Evolutionary conservation across 2,888 invertebrate genomes (phyloP).

Genomic region (Tenodera sinensis): DNA sequence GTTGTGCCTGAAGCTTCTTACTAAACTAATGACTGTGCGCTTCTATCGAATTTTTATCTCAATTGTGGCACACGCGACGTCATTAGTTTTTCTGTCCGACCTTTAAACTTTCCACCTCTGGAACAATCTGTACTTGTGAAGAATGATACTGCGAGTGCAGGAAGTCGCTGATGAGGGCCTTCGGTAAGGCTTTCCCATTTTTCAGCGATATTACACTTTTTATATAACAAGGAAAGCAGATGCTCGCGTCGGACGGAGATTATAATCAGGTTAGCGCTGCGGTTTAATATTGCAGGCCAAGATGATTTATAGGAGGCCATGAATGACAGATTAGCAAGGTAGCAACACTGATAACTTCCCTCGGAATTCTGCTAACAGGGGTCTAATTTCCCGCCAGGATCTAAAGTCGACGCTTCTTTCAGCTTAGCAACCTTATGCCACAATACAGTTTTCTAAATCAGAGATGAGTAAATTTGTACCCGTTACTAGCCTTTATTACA

Average conservation of each 20-base stretch:
- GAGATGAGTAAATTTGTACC: too few relatives aligned
- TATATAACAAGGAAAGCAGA: background rate
- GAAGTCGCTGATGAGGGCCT: background rate
- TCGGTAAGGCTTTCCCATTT: background rate
- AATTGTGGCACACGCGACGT: background rate
- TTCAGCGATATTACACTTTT: background rate
- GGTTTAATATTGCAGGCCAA: slow-evolving; percentile 12
- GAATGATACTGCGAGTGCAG: background rate
- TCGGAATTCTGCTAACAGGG: background rate
- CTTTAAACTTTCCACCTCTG: background rate
- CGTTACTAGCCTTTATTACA: too few relatives aligned
- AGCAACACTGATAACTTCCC: background rate
- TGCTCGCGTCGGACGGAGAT: background rate
- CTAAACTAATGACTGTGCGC: background rate
- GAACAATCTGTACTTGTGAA: background rate
- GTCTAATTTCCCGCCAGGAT: background rate
- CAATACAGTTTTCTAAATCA: too few relatives aligned
- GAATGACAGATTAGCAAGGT: background rate
- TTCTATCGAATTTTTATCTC: background rate
- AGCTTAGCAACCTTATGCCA: too few relatives aligned
- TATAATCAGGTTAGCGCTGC: background rate
- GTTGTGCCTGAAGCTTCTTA: background rate
- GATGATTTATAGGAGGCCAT: slow-evolving; percentile 2
- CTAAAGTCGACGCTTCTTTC: too few relatives aligned
- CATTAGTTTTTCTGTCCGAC: background rate